Percentiles rank a stretch among this genome's conserved stretches.
phyloP scores from a whole-genome alignment of 2,888 invertebrate genomes.

The Eulithis testata region DNA sequence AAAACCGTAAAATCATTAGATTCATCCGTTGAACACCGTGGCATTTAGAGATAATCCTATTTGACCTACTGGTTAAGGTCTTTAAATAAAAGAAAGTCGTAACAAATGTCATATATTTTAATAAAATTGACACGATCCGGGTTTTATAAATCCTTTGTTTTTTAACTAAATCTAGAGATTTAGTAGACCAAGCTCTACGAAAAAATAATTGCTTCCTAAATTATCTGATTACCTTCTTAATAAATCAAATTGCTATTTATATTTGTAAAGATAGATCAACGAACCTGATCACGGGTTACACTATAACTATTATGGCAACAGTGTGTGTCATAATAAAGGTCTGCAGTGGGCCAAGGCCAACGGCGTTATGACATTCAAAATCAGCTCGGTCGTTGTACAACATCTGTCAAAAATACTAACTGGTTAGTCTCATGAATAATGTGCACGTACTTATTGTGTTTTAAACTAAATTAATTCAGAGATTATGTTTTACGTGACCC shows the following conservation, averaged over 20 bases:
- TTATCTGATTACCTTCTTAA: constrained; percentile 13
- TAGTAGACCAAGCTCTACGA: neutral
- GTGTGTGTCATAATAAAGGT: constrained; percentile 38
- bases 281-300: constrained; percentile 43
- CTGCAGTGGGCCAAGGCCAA: constrained; percentile 43
- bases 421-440: constrained; percentile 23
- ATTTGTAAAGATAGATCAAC: constrained; percentile 34
- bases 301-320: constrained; percentile 41
- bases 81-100: constrained; percentile 1
- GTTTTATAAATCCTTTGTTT: too few relatives aligned
- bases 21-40: constrained; percentile 8
- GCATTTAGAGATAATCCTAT: constrained; percentile 14
- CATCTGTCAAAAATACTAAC: constrained; percentile 39
- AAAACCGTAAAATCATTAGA: constrained; percentile 16
- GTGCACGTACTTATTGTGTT: neutral
- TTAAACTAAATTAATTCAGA: neutral
- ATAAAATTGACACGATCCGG: too few relatives aligned
- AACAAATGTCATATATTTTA: too few relatives aligned
- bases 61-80: constrained; percentile 8
- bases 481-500: too few relatives aligned
- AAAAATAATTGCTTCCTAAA: constrained; percentile 3
- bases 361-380: constrained; percentile 37
- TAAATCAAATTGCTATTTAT: constrained; percentile 19
- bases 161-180: too few relatives aligned
- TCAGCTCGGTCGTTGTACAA: constrained; percentile 32